Evolutionary conservation across 2,113 vertebrate species (phyloP), one percentile per base, ranked within the genome.

Genomic region (Hemiprocne comata): DNA sequence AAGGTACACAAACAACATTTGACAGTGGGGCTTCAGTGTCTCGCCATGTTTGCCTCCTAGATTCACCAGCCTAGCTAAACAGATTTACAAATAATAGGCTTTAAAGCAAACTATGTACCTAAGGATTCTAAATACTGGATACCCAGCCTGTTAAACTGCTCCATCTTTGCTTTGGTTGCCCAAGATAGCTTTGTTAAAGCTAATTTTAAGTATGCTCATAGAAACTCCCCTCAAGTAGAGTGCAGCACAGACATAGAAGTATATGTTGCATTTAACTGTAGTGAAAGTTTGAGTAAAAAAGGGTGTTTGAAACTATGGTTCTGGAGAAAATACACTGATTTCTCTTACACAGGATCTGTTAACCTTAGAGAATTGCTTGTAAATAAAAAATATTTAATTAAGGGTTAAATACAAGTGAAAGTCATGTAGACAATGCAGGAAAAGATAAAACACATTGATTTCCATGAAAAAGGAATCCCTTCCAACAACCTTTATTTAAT

Each of bases 301-400:
- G 0, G 11, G 13, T 54, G 33, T 18, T 70, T 25, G 67, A 76
- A 38, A 2, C 7, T 23, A 17, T 1, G 0, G 19, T 33, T 91
- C 29, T 72, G 66, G 17, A 50, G 25, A 54, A 40, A 71, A 46
- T 53, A 28, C 7, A 17, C 13, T 9, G 21, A 13, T 61, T 8
- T 24, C 36, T 72, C 34, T 58, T 51, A 54, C 12, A 29, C 9
- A 16, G 29, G 8, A 14, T 76, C 28, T 33, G 42, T 36, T 42
- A 53, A 7, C 16, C 24, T 53, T 14, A 40, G 5, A 91, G 6
- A 78, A 71, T 1, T 60, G 25, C 17, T 78, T 92, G 23, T 54
- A 80, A 80, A 65, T 76, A 48, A 55, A 76, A 9, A 25, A 3
- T n/a, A n/a, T n/a, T 81, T 85, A 55, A 16, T 72, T 82, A 55